Evolutionary conservation across 2,888 invertebrate species (phyloP).

Genomic region (Apamea epomidion): DNA sequence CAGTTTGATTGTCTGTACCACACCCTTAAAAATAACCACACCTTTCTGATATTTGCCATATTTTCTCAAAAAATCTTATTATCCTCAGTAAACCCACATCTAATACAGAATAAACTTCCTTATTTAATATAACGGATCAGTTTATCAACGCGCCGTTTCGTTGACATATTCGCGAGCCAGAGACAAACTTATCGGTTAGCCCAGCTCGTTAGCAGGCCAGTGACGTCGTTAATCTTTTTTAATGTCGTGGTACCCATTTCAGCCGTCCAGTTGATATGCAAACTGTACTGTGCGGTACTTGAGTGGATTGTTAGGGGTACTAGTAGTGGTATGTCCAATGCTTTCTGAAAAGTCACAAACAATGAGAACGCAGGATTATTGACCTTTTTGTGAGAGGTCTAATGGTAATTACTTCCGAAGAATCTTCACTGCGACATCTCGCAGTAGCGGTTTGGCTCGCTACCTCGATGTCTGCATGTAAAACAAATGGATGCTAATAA

Average conservation of each 20-base stretch:
- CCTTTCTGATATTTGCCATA: not conserved
- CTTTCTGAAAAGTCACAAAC: constrained; percentile 6
- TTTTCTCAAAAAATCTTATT: not conserved
- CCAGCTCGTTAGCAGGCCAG: constrained; percentile 53
- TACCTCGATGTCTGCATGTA: too few relatives aligned
- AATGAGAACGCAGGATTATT: not conserved
- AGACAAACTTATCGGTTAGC: constrained; percentile 56
- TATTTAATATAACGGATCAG: constrained; percentile 16
- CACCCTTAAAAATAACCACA: not conserved
- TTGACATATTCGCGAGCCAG: constrained; percentile 53
- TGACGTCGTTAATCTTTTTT: constrained; percentile 58
- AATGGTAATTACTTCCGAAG: not conserved
- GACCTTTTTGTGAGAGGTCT: not conserved
- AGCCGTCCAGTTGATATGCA: constrained; percentile 53
- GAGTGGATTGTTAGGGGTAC: constrained; percentile 23
- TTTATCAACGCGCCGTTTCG: constrained; percentile 33
- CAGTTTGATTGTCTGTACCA: not conserved
- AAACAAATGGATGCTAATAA: too few relatives aligned
- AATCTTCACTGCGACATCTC: not conserved
- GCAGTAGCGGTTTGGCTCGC: too few relatives aligned
- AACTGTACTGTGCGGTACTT: constrained; percentile 40
- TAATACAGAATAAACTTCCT: not conserved
- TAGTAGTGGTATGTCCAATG: not conserved
- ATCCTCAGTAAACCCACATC: not conserved
- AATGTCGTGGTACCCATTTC: constrained; percentile 50